Evolutionary conservation across 2,888 invertebrate species (phyloP), one percentile per base, ranked within the genome.

Genomic region (Pycnomerus fuliginosus): DNA sequence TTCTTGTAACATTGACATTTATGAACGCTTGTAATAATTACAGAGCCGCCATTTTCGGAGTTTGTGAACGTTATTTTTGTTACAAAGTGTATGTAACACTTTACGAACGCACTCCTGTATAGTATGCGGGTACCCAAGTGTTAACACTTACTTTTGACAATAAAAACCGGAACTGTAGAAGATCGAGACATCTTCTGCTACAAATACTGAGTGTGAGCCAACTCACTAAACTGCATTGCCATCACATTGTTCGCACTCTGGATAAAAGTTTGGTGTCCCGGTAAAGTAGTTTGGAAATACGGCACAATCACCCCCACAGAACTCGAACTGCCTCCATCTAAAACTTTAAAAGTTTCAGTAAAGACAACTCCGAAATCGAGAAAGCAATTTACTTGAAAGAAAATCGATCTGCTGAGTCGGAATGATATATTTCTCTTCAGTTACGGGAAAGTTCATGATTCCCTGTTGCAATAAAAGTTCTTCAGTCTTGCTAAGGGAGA

Each of bases 391-490:
- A 66, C 67, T 60, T 24, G 54, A 37, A 11, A 64, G 41, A 36
- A 67, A 53, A 46, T 67, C 68, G 34, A 64, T 50, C 22, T 58
- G 63, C 30, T 63, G 65, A n/a, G n/a, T n/a, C 29, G 60, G 57
- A 15, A 61, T 50, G 3, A 36, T 15, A 43, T 62, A 53, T 35
- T 61, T 58, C 44, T 67, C 65, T 37, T 68, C 68, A 20, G 56
- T 55, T 16, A 64, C 36, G 5, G 69, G 67, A 51, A 67, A 63
- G 53, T 66, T 65, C 22, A 67, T 49, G 37, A 69, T 47, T 4
- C 65, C 62, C 30, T 68, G 62, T 36, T 69, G 67, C 23, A 68
- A 41, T n/a, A 66, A 48, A 36, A 68, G 37, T 40, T 68, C 68
- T 37, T 69, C 68, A 1, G 62, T 62, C 55, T 65, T 68, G 30